These are phyloP conservation scores for Cryptoprocta ferox DNA, from an alignment of 2,797 vertebrate species.

Conservation along the genomic window DNA sequence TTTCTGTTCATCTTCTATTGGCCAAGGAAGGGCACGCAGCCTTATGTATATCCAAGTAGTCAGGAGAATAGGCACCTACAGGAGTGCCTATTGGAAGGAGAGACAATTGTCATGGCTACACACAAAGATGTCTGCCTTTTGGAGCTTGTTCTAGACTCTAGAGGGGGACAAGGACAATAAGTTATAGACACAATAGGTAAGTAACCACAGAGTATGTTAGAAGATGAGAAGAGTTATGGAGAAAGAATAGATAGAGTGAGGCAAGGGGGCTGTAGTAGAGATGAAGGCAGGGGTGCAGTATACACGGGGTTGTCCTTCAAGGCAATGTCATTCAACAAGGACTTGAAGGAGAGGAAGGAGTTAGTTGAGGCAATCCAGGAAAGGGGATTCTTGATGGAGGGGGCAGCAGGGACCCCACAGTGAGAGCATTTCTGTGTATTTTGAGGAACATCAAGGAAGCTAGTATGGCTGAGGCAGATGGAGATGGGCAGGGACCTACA, in stretches of 20 bases:
- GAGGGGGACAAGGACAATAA: neutral
- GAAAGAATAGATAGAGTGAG: neutral
- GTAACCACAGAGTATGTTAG: neutral
- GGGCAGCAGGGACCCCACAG: rapidly evolving
- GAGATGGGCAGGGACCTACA: neutral
- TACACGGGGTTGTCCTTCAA: neutral
- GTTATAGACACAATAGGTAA: neutral
- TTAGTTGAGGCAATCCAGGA: neutral
- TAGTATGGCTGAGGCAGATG: neutral
- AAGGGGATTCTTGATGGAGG: neutral
- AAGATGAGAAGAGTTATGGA: neutral
- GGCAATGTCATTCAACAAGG: neutral
- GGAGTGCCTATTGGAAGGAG: neutral
- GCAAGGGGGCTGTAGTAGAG: too few species aligned
- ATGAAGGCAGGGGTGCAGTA: rapidly evolving
- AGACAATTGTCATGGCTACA: too few species aligned
- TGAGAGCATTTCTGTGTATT: neutral
- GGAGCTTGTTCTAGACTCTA: neutral
- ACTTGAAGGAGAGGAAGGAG: neutral
- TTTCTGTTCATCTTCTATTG: neutral
- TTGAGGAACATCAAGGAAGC: neutral
- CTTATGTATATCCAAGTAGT: neutral
- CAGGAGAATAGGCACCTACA: neutral
- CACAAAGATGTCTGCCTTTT: neutral
- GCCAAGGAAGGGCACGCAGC: neutral